A percentile compares a stretch with the other conserved stretches of the same genome.
Conservation (phyloP, 2,888 invertebrate genomes). For the Eupsilia transversa region DNA sequence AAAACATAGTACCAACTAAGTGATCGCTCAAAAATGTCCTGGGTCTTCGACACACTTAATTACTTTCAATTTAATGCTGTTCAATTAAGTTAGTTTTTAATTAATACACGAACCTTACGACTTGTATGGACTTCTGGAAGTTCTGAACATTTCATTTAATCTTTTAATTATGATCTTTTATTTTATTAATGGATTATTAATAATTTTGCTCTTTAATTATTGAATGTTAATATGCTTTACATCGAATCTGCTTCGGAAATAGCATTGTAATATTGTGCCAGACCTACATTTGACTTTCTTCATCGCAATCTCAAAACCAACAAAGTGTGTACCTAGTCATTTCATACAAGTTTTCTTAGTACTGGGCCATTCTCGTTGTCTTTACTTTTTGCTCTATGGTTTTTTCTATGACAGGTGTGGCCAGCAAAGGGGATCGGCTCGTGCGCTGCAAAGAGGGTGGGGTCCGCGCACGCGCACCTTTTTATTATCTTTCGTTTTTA, state of each 20-base stretch:
- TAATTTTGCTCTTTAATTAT: slow-evolving; percentile 1
- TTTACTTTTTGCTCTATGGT: slow-evolving; percentile 53
- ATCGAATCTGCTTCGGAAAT: slow-evolving; percentile 15
- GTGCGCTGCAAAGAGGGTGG: slow-evolving; percentile 65
- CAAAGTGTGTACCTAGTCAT: neutral
- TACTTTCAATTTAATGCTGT: slow-evolving; percentile 23
- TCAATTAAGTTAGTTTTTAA: slow-evolving; percentile 43
- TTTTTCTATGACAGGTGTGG: slow-evolving; percentile 76
- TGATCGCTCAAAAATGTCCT: slow-evolving; percentile 40
- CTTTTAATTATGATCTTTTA: slow-evolving; percentile 47
- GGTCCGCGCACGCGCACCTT: slow-evolving; percentile 65
- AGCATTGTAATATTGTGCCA: neutral
- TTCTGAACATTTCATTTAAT: slow-evolving; percentile 25
- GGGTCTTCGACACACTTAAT: slow-evolving; percentile 36
- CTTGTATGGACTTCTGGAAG: slow-evolving; percentile 3
- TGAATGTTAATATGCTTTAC: slow-evolving; percentile 11
- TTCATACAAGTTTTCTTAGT: slow-evolving; percentile 1
- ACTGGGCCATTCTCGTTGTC: slow-evolving; percentile 24
- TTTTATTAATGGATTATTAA: slow-evolving; percentile 14
- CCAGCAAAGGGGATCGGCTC: slow-evolving; percentile 66
- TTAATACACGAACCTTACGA: slow-evolving; percentile 14
- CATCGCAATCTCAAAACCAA: neutral
- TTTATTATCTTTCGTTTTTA: slow-evolving; percentile 55
- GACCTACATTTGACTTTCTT: neutral
- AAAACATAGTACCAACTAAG: slow-evolving; percentile 28